These are phyloP conservation scores for Halcyon senegalensis DNA, from an alignment of 2,113 vertebrate genomes.

Conservation along the genomic window DNA sequence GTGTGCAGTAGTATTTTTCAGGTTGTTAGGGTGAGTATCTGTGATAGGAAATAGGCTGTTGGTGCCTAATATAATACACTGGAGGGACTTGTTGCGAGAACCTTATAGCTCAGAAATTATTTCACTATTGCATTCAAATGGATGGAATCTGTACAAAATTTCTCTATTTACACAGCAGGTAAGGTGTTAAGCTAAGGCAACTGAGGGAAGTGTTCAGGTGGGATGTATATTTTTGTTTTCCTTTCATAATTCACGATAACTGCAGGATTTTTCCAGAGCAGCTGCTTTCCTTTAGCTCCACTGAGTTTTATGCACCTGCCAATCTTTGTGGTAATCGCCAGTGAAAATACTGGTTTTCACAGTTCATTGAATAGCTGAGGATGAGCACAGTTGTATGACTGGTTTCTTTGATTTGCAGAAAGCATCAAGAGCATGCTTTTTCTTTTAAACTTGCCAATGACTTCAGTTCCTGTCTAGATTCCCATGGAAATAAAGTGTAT, in stretches of 20 bases:
- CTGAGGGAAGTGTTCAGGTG: neutral
- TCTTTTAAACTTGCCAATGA: neutral
- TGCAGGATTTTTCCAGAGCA: neutral
- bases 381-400: neutral
- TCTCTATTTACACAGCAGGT: neutral
- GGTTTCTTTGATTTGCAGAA: neutral
- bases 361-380: neutral
- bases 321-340: neutral
- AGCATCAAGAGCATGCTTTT: neutral
- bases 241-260: neutral
- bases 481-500: neutral
- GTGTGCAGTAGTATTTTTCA: neutral
- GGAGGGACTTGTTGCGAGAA: neutral
- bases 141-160: neutral
- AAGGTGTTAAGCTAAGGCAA: neutral
- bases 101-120: neutral
- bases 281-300: neutral
- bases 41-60: neutral
- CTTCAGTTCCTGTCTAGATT: neutral
- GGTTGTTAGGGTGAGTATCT: neutral
- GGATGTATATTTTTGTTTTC: neutral
- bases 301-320: neutral
- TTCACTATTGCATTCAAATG: neutral
- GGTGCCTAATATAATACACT: accelerated
- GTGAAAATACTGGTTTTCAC: neutral